phyloP scores from a whole-genome alignment of 2,797 vertebrate genomes.

The Craterocephalus amniculus region DNA sequence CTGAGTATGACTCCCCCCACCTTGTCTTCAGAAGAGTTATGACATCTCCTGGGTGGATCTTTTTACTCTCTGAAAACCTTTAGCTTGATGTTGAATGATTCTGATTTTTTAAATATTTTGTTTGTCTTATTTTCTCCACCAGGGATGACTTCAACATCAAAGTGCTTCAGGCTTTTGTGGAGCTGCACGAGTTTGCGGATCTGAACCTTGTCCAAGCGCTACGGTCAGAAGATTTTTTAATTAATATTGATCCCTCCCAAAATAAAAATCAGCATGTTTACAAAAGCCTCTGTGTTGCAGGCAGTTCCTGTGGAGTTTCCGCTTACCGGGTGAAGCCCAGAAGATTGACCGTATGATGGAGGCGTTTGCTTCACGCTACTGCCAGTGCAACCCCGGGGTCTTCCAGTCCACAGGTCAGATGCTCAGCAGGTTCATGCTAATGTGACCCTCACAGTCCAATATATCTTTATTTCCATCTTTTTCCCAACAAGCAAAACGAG shows the following conservation, averaged over 20 bases:
- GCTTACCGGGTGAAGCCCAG: conserved; percentile 96
- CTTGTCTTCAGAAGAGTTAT: conserved; percentile 19
- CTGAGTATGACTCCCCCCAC: conserved; percentile 44
- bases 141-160: conserved; percentile 98
- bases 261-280: not conserved
- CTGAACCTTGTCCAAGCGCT: conserved; percentile 96
- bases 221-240: conserved; percentile 79
- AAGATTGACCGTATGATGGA: conserved; percentile 99
- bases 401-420: conserved; percentile 96
- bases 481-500: too few species aligned
- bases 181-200: conserved; percentile 97
- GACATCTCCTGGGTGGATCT: conserved; percentile 15
- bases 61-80: conserved; percentile 4
- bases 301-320: conserved; percentile 98
- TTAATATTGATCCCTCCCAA: not conserved
- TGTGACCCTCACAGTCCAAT: not conserved
- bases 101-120: conserved; percentile 6
- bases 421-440: not conserved
- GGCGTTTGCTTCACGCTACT: conserved; percentile 95
- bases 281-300: conserved; percentile 69
- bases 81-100: not conserved
- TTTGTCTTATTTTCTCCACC: conserved; percentile 35
- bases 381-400: conserved; percentile 96
- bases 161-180: conserved; percentile 97
- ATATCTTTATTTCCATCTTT: not conserved